phyloP scores from a whole-genome alignment of 92 coral and sea anemone genomes.

The Virgularia gustaviana region DNA sequence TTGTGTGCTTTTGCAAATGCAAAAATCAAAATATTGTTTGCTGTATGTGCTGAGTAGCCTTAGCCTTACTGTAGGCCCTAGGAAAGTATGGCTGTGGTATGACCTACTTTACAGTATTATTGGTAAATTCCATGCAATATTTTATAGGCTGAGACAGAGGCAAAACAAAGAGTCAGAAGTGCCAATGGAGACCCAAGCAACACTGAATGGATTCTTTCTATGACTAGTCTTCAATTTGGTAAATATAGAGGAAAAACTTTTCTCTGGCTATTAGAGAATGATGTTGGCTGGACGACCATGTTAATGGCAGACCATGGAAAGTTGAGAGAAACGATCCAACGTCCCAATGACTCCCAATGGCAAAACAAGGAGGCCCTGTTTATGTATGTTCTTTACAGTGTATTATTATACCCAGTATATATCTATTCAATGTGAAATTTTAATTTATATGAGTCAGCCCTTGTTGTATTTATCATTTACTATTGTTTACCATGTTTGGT shows the following conservation, averaged over 20 bases:
- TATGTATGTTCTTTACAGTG: background rate
- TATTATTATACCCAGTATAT: background rate
- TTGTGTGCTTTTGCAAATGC: no score
- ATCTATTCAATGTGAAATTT: background rate
- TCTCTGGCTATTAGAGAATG: constrained; percentile 41
- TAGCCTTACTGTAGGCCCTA: background rate
- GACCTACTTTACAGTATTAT: background rate
- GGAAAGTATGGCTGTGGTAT: background rate
- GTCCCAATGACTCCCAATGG: constrained; percentile 15
- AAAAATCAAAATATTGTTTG: no score
- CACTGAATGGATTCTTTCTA: constrained; percentile 22
- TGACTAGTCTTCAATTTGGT: constrained; percentile 42
- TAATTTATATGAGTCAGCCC: background rate
- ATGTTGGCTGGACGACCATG: constrained; percentile 54
- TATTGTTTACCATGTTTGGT: no score
- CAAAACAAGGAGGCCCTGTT: constrained; percentile 34
- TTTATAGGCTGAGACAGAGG: constrained; percentile 38
- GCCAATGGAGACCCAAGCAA: constrained; percentile 10
- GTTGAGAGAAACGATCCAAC: background rate
- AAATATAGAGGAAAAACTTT: constrained; percentile 42
- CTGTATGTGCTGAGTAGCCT: no score
- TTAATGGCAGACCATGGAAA: constrained; percentile 46
- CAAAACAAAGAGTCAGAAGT: background rate
- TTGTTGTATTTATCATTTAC: no score
- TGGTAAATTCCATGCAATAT: background rate